phyloP scores from a whole-genome alignment of 2,113 vertebrate genomes.

The Porphyrio hochstetteri region DNA sequence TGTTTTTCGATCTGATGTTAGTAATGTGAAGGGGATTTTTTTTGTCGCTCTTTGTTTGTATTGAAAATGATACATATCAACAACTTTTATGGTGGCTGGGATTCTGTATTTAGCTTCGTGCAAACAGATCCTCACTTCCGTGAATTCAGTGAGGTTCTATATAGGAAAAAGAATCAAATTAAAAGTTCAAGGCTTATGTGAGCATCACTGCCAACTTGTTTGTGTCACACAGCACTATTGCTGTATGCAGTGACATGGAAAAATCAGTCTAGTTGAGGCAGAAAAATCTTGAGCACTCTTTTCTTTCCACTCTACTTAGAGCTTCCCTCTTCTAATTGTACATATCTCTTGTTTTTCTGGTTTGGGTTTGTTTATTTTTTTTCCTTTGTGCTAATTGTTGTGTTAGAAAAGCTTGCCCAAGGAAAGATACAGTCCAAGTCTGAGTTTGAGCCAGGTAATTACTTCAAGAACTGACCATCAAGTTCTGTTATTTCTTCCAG shows the following conservation, averaged over 20 bases:
- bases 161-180: neutral
- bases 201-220: neutral
- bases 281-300: neutral
- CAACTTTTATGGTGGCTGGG: neutral
- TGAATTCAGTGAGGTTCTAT: neutral
- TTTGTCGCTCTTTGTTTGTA: neutral
- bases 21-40: neutral
- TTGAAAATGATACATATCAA: neutral
- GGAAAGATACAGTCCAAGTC: neutral
- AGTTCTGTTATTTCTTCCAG: neutral
- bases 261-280: neutral
- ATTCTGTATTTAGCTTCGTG: neutral
- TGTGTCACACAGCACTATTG: neutral
- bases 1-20: neutral
- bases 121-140: neutral
- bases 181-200: neutral
- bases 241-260: fast-evolving
- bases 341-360: neutral
- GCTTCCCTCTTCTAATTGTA: neutral
- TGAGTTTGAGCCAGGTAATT: neutral
- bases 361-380: neutral
- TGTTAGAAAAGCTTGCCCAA: neutral
- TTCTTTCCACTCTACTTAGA: neutral
- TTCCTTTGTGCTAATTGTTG: neutral
- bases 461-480: neutral